Percentiles rank a stretch among this genome's conserved stretches.
Evolutionary conservation across 2,113 vertebrate species (phyloP).

Genomic region (Sporophila hypoxantha): DNA sequence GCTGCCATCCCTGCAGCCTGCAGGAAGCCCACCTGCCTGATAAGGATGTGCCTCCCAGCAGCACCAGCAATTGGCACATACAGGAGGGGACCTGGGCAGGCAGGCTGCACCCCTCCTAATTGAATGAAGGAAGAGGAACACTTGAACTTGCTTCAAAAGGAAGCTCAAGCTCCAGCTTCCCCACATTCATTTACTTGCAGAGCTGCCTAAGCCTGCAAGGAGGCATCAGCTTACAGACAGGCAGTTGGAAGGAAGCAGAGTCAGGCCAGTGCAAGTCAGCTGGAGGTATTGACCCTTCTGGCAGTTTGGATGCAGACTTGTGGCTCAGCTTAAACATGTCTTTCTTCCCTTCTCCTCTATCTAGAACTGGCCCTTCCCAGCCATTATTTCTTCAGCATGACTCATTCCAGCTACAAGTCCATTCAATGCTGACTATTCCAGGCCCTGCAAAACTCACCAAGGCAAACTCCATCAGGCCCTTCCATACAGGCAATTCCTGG

Average conservation of each 20-base stretch:
- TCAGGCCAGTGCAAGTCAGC: constrained; percentile 19
- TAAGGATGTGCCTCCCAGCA: neutral
- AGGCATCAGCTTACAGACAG: neutral
- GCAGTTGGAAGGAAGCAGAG: constrained; percentile 1
- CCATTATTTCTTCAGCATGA: neutral
- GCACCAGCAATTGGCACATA: neutral
- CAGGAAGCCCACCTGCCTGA: constrained; percentile 6
- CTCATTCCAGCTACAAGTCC: neutral
- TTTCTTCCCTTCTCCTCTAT: neutral
- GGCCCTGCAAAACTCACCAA: neutral
- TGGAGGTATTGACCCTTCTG: constrained; percentile 24
- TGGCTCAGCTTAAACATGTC: constrained; percentile 13
- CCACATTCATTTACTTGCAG: neutral
- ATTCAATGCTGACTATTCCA: neutral
- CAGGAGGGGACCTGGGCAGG: neutral
- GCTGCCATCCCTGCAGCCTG: constrained; percentile 3
- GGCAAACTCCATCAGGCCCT: neutral
- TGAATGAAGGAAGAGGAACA: constrained; percentile 16
- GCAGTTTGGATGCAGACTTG: constrained; percentile 24
- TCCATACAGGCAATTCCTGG: neutral
- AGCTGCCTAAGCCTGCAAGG: constrained; percentile 42
- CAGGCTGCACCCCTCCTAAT: neutral
- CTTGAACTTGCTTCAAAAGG: constrained; percentile 35
- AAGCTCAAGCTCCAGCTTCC: constrained; percentile 25
- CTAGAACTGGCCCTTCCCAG: neutral